Conservation (phyloP, 1,140 invertebrate genomes). For the Diabrotica virgifera region DNA sequence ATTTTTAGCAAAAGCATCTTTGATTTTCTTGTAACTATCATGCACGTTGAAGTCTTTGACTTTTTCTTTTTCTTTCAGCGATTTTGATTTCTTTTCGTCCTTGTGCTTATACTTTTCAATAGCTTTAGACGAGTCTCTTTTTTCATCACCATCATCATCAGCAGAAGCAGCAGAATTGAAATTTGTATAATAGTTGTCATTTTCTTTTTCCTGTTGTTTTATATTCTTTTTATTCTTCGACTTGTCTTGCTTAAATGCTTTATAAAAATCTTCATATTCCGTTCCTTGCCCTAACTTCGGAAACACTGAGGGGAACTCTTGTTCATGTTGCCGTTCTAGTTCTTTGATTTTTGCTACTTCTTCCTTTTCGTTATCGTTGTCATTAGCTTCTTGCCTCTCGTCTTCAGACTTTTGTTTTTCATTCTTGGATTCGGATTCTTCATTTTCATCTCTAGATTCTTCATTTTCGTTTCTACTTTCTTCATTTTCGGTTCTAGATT, state of each 20-base stretch:
- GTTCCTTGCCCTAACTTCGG: slow-evolving; percentile 1
- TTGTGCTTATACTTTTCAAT: slow-evolving; percentile 5
- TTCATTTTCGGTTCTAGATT: background rate
- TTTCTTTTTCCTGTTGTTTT: background rate
- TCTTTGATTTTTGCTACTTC: slow-evolving; percentile 9
- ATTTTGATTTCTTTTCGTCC: background rate
- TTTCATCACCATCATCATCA: background rate
- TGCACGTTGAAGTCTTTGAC: background rate
- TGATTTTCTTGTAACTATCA: background rate
- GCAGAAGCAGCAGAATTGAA: too few species aligned
- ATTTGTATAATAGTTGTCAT: slow-evolving; percentile 1
- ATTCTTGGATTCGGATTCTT: slow-evolving; percentile 13
- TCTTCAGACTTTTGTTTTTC: slow-evolving; percentile 21
- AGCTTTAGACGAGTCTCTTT: background rate
- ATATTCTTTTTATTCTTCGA: background rate
- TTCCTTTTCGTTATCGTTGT: background rate
- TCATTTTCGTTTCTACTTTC: slow-evolving; percentile 22
- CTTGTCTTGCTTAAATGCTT: background rate
- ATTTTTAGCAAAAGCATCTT: slow-evolving; percentile 6
- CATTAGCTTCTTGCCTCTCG: background rate
- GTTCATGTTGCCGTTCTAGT: slow-evolving; percentile 1
- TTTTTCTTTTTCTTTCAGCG: background rate
- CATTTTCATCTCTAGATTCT: slow-evolving; percentile 14
- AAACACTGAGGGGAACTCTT: slow-evolving; percentile 5
- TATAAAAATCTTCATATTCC: slow-evolving; percentile 6